Evolutionary conservation across 2,888 invertebrate genomes (phyloP), one percentile per base, ranked within the genome.

Genomic region (Phragmatobia fuliginosa): DNA sequence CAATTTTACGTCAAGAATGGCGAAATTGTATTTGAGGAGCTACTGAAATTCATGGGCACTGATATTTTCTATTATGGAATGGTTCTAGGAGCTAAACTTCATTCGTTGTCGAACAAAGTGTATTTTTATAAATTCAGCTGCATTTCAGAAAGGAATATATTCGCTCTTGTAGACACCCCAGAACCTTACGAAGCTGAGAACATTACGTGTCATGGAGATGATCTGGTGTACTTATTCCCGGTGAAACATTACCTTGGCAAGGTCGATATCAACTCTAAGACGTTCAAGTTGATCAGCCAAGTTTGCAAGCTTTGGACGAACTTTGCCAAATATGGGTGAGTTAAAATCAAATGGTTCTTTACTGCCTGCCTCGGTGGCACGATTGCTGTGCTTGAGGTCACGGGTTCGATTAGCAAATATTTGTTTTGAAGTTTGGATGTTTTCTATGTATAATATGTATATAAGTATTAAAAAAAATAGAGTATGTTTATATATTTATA

Each of bases 301-400:
- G 78, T 90, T 0, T 88, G 88, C 0, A 90, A 76, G 18, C 78
- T 93, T n/a, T 93, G 91, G 91, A 91, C 92, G 0, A 91, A 93
- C 71, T 93, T 92, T 64, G 92, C 92, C 0, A 92, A 91, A 82
- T 87, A 77, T 66, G 92, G 92, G 92, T 93, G 77, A 87, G 88
- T 83, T 41, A 5, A 41, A 41, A 18, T 18, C 18, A 41, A 41
- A 5, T 38, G 14, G 1, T 38, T 38, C n/a, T n/a, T n/a, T n/a
- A n/a, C n/a, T n/a, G n/a, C n/a, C n/a, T n/a, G n/a, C n/a, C n/a
- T n/a, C n/a, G n/a, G n/a, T n/a, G n/a, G n/a, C n/a, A n/a, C n/a
- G n/a, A n/a, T n/a, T n/a, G n/a, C n/a, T n/a, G n/a, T n/a, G n/a
- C n/a, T n/a, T n/a, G n/a, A n/a, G n/a, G n/a, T n/a, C n/a, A n/a